Percentiles rank a stretch among this genome's conserved stretches.
phyloP scores from a whole-genome alignment of 2,113 vertebrate species.

The Rhea americana region DNA sequence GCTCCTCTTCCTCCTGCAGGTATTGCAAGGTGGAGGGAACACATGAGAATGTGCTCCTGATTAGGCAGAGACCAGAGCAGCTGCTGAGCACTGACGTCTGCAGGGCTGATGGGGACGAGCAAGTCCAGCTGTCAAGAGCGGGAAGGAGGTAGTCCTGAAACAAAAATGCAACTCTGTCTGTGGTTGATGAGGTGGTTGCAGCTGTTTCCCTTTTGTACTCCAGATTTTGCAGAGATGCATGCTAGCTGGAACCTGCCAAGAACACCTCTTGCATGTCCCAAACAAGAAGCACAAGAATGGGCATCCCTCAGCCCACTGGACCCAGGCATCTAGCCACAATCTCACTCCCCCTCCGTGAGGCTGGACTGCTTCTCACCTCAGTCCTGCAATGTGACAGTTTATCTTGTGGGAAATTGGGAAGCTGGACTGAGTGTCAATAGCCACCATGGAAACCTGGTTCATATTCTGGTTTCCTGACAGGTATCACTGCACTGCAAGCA shows the following conservation, averaged over 20 bases:
- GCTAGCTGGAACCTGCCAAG: background rate
- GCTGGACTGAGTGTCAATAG: background rate
- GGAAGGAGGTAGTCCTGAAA: too few species aligned
- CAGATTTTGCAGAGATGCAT: background rate
- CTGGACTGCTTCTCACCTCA: background rate
- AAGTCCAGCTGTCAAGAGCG: too few species aligned
- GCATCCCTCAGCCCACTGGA: background rate
- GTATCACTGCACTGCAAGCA: background rate
- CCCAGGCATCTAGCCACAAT: accelerated
- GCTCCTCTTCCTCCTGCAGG: too few species aligned
- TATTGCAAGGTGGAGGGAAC: too few species aligned
- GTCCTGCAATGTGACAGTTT: background rate
- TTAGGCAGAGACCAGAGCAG: too few species aligned
- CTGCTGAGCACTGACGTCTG: too few species aligned
- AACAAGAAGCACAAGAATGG: background rate
- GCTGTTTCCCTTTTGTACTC: background rate
- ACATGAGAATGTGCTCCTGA: too few species aligned
- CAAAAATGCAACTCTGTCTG: background rate
- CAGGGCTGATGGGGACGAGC: too few species aligned
- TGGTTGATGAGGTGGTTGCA: too few species aligned
- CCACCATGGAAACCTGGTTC: background rate
- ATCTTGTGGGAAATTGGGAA: slow-evolving; percentile 16
- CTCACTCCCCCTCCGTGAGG: accelerated
- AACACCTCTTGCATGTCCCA: too few species aligned
- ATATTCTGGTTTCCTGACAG: background rate